Evolutionary conservation across 2,113 vertebrate genomes (phyloP).

Genomic region (Chauna torquata): DNA sequence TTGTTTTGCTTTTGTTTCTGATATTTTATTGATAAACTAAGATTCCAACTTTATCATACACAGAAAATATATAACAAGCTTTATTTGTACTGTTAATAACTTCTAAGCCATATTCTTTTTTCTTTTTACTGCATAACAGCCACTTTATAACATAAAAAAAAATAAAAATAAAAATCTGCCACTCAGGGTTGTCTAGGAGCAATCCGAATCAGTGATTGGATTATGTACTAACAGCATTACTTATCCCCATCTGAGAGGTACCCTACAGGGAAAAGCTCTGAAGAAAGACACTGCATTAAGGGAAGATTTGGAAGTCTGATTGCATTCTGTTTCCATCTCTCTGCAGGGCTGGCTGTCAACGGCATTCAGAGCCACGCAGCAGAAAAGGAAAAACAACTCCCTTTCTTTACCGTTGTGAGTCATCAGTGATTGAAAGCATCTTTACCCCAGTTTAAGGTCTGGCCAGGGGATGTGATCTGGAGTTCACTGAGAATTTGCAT

Average conservation of each 20-base stretch:
- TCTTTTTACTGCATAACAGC: not conserved
- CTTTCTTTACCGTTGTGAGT: not conserved
- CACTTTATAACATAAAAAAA: not conserved
- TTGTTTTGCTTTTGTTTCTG: not conserved
- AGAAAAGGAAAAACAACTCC: slow-evolving; percentile 48
- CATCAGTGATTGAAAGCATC: slow-evolving; percentile 19
- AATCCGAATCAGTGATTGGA: slow-evolving; percentile 68
- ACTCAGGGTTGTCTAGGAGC: slow-evolving; percentile 7
- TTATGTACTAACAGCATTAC: slow-evolving; percentile 63
- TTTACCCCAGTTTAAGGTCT: slow-evolving; percentile 9
- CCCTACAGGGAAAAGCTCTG: slow-evolving; percentile 62
- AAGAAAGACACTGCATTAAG: slow-evolving; percentile 59
- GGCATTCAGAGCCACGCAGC: not conserved
- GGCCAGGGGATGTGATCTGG: not conserved
- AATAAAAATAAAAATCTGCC: not conserved
- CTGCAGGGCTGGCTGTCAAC: slow-evolving; percentile 58
- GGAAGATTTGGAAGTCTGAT: slow-evolving; percentile 68
- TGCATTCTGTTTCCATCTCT: slow-evolving; percentile 62
- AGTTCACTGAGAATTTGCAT: not conserved
- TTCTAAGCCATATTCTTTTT: not conserved
- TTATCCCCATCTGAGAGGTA: slow-evolving; percentile 65
- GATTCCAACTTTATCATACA: not conserved
- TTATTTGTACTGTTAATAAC: slow-evolving; percentile 1
- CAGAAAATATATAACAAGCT: not conserved
- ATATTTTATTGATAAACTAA: not conserved